phyloP scores from a whole-genome alignment of 2,888 invertebrate genomes.

The Agrenia bidenticulata region DNA sequence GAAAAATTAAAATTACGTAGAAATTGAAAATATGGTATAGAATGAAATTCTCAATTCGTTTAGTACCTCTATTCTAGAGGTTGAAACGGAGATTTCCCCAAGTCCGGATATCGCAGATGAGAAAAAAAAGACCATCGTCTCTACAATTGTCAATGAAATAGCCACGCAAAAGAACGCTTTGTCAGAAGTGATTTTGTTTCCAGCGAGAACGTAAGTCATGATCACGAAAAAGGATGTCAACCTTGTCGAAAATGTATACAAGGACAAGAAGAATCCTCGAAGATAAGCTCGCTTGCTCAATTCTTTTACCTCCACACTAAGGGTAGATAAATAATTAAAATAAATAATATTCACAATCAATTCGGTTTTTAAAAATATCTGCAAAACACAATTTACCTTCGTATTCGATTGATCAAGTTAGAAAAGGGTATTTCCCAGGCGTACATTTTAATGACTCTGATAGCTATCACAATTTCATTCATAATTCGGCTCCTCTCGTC shows the following conservation, averaged over 20 bases:
- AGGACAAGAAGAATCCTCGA: constrained; percentile 66
- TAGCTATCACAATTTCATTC: constrained; percentile 63
- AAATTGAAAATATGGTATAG: no score
- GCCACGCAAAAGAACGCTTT: constrained; percentile 28
- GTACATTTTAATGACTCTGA: constrained; percentile 66
- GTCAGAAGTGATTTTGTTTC: constrained; percentile 26
- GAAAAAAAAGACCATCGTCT: constrained; percentile 40
- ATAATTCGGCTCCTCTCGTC: constrained; percentile 60
- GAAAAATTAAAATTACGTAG: no score
- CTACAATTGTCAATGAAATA: constrained; percentile 28
- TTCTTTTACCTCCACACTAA: constrained; percentile 68
- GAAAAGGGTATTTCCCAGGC: constrained; percentile 66
- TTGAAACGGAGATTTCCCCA: constrained; percentile 55
- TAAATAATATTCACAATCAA: not conserved
- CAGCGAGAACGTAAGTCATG: constrained; percentile 15
- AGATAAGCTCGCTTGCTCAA: constrained; percentile 66
- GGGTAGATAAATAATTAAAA: not conserved
- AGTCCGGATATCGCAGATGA: constrained; percentile 62
- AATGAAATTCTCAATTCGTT: no score
- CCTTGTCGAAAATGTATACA: constrained; percentile 68
- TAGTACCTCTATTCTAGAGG: constrained; percentile 8
- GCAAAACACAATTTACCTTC: constrained; percentile 26
- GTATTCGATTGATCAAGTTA: constrained; percentile 55
- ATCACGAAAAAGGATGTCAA: constrained; percentile 43
- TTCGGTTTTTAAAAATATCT: constrained; percentile 52